phyloP scores from a whole-genome alignment of 2,797 vertebrate genomes.

The Cuniculus paca region DNA sequence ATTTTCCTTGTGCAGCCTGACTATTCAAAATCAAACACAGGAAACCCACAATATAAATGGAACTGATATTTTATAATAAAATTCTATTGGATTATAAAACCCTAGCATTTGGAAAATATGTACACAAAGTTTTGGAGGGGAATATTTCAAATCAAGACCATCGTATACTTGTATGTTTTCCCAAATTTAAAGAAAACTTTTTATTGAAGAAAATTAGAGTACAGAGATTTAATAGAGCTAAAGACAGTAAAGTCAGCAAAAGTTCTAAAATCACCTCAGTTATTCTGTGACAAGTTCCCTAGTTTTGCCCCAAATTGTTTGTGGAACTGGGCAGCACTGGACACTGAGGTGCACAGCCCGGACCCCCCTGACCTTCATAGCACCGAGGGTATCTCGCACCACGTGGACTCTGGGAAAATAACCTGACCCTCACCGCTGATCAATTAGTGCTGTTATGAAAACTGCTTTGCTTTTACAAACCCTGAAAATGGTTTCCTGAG shows the following conservation, averaged over 20 bases:
- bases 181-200: not conserved
- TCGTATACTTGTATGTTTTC: not conserved
- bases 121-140: not conserved
- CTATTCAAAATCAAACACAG: not conserved
- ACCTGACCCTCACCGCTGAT: accelerated
- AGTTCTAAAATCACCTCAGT: not conserved
- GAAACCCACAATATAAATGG: not conserved
- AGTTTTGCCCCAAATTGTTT: not conserved
- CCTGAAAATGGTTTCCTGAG: not conserved
- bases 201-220: not conserved
- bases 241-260: not conserved
- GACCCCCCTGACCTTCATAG: too few relatives aligned
- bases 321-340: too few relatives aligned
- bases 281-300: not conserved
- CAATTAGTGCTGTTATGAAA: not conserved
- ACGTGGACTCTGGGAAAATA: too few relatives aligned
- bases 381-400: accelerated
- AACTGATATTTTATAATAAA: not conserved
- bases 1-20: not conserved
- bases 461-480: too few relatives aligned
- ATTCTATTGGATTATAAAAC: not conserved
- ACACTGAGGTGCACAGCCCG: not conserved
- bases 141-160: not conserved
- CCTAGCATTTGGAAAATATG: not conserved
- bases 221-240: not conserved